phyloP scores from a whole-genome alignment of 1,140 invertebrate genomes.

The Littorina saxatilis region DNA sequence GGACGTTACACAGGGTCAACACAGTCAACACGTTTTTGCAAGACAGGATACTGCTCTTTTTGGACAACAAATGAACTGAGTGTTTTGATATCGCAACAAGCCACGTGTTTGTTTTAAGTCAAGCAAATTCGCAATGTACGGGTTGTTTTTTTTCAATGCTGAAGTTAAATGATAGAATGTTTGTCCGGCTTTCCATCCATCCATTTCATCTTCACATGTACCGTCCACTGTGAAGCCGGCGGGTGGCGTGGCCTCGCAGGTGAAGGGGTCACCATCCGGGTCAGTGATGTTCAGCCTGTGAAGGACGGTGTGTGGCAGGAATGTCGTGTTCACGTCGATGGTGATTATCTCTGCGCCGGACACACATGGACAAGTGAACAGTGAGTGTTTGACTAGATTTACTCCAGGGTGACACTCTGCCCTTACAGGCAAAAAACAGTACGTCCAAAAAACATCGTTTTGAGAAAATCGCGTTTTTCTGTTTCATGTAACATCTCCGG shows the following conservation, averaged over 20 bases:
- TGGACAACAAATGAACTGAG: too few species aligned
- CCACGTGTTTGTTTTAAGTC: too few species aligned
- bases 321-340: not conserved
- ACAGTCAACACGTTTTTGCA: too few species aligned
- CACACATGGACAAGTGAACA: not conserved
- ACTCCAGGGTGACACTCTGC: not conserved
- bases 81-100: too few species aligned
- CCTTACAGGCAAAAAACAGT: not conserved
- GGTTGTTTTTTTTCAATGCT: too few species aligned
- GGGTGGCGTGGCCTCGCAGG: constrained; percentile 2
- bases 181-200: too few species aligned
- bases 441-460: not conserved
- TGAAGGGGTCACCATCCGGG: not conserved
- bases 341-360: not conserved
- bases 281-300: not conserved
- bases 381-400: not conserved
- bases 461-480: not conserved
- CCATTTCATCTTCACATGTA: too few species aligned
- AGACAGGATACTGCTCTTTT: too few species aligned
- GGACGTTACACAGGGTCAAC: too few species aligned
- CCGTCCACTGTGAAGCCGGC: constrained; percentile 1
- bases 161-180: too few species aligned
- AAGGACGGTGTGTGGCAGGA: not conserved
- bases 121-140: too few species aligned
- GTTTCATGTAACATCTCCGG: not conserved